A percentile compares a stretch with the other conserved stretches of the same genome.
phyloP scores from a whole-genome alignment of 2,113 vertebrate species.

The Strigops habroptila region DNA sequence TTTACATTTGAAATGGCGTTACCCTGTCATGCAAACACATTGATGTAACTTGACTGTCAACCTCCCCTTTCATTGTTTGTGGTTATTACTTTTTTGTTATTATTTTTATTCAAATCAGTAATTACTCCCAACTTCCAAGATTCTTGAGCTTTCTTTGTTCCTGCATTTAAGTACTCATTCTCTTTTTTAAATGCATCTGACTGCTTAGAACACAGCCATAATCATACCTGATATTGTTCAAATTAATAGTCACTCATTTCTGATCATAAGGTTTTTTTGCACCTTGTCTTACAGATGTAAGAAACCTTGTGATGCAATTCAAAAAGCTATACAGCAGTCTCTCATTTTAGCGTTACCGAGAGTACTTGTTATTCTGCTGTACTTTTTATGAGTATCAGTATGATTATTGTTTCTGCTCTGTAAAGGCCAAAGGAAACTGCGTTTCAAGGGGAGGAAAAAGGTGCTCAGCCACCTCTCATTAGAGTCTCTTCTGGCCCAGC shows the following conservation, averaged over 20 bases:
- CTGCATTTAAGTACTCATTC: not conserved
- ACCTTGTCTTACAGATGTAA: conserved; percentile 15
- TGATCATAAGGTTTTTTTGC: not conserved
- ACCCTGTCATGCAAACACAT: not conserved
- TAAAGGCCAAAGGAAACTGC: not conserved
- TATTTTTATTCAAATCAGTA: conserved; percentile 5
- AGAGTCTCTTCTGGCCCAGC: not conserved
- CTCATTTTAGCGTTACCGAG: not conserved
- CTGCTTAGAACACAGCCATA: not conserved
- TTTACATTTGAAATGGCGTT: not conserved
- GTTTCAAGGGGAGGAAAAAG: not conserved
- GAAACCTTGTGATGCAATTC: not conserved
- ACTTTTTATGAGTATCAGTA: not conserved
- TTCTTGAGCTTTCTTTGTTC: conserved; percentile 3
- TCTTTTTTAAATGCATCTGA: not conserved
- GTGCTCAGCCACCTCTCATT: not conserved
- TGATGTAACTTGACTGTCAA: not conserved
- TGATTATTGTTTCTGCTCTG: not conserved
- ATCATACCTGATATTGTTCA: conserved; percentile 23
- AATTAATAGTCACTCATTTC: conserved; percentile 39
- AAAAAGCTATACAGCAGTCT: not conserved
- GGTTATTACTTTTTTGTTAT: not conserved
- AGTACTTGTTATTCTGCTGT: not conserved
- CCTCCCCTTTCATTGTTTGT: conserved; percentile 2
- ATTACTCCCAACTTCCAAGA: not conserved